Evolutionary conservation across 1,140 invertebrate genomes (phyloP).

Genomic region (Megathymus violae): DNA sequence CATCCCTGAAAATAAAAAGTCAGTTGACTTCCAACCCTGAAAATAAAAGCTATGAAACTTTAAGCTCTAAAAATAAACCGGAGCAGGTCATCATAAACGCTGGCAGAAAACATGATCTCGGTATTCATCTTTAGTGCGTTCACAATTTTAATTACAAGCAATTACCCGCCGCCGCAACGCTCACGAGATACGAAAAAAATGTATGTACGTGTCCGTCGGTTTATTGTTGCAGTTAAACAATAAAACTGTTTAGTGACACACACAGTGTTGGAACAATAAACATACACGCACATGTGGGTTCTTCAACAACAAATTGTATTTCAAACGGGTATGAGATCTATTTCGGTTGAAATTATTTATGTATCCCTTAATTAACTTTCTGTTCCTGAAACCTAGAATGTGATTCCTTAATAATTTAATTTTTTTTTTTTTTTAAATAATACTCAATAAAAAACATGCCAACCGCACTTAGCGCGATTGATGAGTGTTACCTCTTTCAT

Average conservation of each 20-base stretch:
- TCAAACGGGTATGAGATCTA: constrained; percentile 27
- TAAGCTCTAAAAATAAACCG: neutral
- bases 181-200: constrained; percentile 42
- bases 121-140: constrained; percentile 29
- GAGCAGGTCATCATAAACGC: constrained; percentile 25
- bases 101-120: constrained; percentile 15
- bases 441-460: too few species aligned
- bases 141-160: constrained; percentile 47
- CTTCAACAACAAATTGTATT: constrained; percentile 25
- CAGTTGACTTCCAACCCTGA: neutral
- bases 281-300: constrained; percentile 48
- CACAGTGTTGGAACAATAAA: constrained; percentile 57
- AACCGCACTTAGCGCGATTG: too few species aligned
- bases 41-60: neutral
- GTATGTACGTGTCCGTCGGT: constrained; percentile 30
- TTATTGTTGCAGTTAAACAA: constrained; percentile 57
- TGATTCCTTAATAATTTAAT: too few species aligned
- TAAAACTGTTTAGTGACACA: constrained; percentile 62
- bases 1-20: neutral
- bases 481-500: too few species aligned
- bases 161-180: constrained; percentile 44
- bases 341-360: constrained; percentile 30
- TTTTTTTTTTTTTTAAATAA: too few species aligned
- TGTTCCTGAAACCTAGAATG: neutral
- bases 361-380: constrained; percentile 1